Percentiles rank a stretch among this genome's conserved stretches.
Conservation (phyloP, 2,888 invertebrate genomes). For the Arge pagana region DNA sequence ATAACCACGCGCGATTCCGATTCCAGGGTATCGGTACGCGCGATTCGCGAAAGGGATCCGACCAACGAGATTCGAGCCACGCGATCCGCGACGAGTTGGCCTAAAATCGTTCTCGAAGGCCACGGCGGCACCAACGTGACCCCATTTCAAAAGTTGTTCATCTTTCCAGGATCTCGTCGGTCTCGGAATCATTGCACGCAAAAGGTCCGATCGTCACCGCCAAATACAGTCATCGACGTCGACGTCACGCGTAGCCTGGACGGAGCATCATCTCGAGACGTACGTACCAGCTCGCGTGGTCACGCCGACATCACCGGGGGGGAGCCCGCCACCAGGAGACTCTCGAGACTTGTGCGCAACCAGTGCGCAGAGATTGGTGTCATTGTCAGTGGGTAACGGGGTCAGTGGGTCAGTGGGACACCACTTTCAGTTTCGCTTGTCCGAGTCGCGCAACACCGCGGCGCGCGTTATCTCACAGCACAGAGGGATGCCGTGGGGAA, state of each 20-base stretch:
- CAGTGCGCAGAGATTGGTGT: conserved; percentile 59
- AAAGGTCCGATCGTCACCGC: not conserved
- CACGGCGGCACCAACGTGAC: too few relatives aligned
- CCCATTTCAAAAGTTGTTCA: too few relatives aligned
- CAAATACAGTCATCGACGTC: conserved; percentile 1
- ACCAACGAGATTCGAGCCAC: too few relatives aligned
- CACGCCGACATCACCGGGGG: conserved; percentile 17
- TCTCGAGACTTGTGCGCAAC: conserved; percentile 39
- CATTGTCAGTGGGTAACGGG: conserved; percentile 67
- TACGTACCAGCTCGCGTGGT: conserved; percentile 2
- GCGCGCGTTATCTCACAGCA: conserved; percentile 49
- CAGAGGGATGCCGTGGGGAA: conserved; percentile 30
- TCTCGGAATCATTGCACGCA: too few relatives aligned
- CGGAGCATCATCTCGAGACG: not conserved
- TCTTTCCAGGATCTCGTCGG: too few relatives aligned
- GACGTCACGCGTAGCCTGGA: not conserved
- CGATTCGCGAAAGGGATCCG: too few relatives aligned
- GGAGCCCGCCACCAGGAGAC: conserved; percentile 18
- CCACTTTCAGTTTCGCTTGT: conserved; percentile 57
- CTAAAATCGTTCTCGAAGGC: too few relatives aligned
- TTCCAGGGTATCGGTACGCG: too few relatives aligned
- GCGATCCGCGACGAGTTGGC: too few relatives aligned
- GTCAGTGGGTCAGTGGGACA: conserved; percentile 70
- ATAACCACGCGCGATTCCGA: too few relatives aligned
- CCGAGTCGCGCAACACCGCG: conserved; percentile 36